phyloP scores from a whole-genome alignment of 2,888 invertebrate species.

The Matsumyia berberina region DNA sequence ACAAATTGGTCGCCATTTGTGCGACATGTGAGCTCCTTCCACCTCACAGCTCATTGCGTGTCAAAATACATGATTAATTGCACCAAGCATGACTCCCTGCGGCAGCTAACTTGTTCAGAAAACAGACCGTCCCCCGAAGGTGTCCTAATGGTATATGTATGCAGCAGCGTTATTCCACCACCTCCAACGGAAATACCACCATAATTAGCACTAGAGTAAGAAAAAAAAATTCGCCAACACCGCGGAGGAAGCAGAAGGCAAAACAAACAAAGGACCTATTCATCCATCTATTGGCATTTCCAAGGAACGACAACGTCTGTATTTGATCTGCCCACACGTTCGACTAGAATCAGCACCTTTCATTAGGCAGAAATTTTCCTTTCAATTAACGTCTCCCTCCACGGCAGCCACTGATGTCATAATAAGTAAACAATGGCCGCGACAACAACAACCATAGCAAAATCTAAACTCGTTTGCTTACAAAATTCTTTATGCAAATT shows the following conservation, averaged over 20 bases:
- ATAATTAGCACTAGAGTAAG: constrained; percentile 65
- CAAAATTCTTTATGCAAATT: constrained; percentile 65
- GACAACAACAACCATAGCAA: constrained; percentile 15
- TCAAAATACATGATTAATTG: constrained; percentile 57
- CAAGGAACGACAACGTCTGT: not conserved
- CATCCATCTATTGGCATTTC: not conserved
- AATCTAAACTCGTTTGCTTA: constrained; percentile 46
- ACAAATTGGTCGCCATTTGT: constrained; percentile 26
- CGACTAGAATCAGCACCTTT: no score
- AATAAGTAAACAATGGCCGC: constrained; percentile 42
- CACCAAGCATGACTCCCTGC: not conserved
- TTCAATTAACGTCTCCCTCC: constrained; percentile 38
- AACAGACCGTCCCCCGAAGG: constrained; percentile 7
- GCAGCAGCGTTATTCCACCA: constrained; percentile 4
- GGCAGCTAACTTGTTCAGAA: constrained; percentile 34
- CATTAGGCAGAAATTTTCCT: constrained; percentile 43
- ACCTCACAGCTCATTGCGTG: constrained; percentile 11
- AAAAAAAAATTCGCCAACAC: constrained; percentile 17
- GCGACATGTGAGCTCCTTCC: not conserved
- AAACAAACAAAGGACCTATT: constrained; percentile 34
- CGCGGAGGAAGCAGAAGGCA: constrained; percentile 8
- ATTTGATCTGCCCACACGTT: constrained; percentile 29
- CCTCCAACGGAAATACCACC: constrained; percentile 63
- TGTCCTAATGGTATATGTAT: constrained; percentile 22
- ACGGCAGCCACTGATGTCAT: constrained; percentile 34